Percentiles rank a stretch among this genome's conserved stretches.
Conservation (phyloP, 2,797 vertebrate species). For the Scyliorhinus canicula region DNA sequence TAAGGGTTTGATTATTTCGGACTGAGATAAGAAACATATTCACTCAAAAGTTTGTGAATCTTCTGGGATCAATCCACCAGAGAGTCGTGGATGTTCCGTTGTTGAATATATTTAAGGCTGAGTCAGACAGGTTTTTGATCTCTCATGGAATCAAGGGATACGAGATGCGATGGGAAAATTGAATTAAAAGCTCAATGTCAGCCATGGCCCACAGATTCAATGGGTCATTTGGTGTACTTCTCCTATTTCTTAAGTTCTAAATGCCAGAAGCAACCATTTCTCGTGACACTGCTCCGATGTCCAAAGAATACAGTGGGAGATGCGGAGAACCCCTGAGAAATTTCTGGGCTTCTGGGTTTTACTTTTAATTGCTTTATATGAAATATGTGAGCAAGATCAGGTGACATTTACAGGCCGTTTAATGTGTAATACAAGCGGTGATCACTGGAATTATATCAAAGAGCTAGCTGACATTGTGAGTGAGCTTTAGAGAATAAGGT, state of each 20-base stretch:
- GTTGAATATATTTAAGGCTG: no score
- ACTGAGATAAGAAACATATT: no score
- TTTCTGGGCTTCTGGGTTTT: neutral
- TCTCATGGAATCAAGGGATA: no score
- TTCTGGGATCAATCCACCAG: no score
- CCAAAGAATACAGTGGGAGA: neutral
- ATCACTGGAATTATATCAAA: constrained; percentile 13
- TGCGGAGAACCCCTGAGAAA: neutral
- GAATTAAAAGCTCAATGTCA: no score
- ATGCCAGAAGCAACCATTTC: neutral
- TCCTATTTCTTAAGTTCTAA: neutral
- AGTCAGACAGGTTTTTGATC: no score
- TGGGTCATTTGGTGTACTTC: no score
- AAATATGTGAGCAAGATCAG: neutral
- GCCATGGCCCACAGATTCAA: no score
- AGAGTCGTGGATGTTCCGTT: no score
- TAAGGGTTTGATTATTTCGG: no score
- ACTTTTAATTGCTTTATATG: neutral
- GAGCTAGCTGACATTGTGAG: neutral
- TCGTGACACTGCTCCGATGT: neutral
- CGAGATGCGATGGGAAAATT: no score
- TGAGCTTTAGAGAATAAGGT: neutral
- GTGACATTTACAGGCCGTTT: neutral
- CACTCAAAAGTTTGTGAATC: no score
- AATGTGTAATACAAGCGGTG: neutral